Evolutionary conservation across 1,140 invertebrate genomes (phyloP), one percentile per base, ranked within the genome.

Genomic region (Meloidogyne exigua): DNA sequence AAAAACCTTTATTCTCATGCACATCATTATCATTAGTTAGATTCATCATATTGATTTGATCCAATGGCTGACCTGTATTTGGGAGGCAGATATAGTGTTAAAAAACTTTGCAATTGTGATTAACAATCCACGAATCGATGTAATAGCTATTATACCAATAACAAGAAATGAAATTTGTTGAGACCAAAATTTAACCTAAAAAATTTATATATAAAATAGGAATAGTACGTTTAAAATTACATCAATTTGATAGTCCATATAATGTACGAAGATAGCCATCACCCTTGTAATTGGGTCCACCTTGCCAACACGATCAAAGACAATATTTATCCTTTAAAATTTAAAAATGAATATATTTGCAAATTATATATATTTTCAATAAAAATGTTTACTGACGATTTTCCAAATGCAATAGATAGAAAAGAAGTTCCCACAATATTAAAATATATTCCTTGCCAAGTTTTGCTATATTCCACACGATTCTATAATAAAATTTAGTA

Each of bases 101-200:
- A 99, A 99, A 89, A 99, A 99, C 94, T 98, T 99, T n/a, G 96
- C 98, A 21, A 99, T 89, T 0, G 95, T 99, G 0, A 99, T 91
- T 25, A 99, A 89, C 64, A 99, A 90, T 18, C 96, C 96, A 83
- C 97, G 89, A 73, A 99, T 98, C 1, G 96, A 99, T 21, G 97
- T 99, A 1, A 99, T 91, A 10, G 98, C 96, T 80, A 99, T 99
- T 81, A 96, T 96, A 7, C 97, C 97, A 21, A 99, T 92, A 0
- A 99, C 90, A 81, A 95, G 92, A 89, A 99, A 99, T 0, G 96
- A 98, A 71, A 99, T 92, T 85, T 99, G 95, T 88, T 99, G 97
- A 3, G 95, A 98, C 96, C 96, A 99, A 89, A 98, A 98, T 57
- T 92, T 88, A n/a, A 91, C 77, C 77, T 79, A 13, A 21, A 49